These are phyloP conservation scores for Pachyseris speciosa DNA, from an alignment of 64 coral and sea anemone genomes.

Conservation along the genomic window DNA sequence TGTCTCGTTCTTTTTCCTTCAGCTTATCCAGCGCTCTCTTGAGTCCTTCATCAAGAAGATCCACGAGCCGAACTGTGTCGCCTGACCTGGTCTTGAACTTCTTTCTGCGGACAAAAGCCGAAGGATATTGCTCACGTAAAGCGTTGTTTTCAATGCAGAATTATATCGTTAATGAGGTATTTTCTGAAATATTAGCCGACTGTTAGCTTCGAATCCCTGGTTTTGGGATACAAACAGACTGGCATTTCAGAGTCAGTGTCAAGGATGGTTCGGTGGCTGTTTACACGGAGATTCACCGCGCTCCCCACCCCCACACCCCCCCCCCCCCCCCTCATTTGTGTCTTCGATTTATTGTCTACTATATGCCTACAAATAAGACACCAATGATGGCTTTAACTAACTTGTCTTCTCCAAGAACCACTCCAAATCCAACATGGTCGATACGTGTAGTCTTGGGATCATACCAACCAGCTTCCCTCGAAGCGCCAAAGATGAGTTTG, in stretches of 20 bases:
- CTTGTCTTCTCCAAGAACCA: slow-evolving; percentile 98
- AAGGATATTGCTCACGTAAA: neutral
- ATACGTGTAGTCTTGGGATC: slow-evolving; percentile 72
- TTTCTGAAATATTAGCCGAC: too few species aligned
- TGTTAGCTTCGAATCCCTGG: too few species aligned
- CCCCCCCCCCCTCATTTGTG: too few species aligned
- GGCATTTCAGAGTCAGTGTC: too few species aligned
- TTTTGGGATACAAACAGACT: too few species aligned
- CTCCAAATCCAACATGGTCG: slow-evolving; percentile 97
- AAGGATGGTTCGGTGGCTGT: too few species aligned
- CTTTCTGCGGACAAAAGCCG: slow-evolving; percentile 61
- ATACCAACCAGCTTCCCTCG: slow-evolving; percentile 77
- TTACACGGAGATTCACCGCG: too few species aligned
- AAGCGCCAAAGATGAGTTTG: slow-evolving; percentile 84
- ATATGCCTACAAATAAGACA: neutral
- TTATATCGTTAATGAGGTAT: too few species aligned
- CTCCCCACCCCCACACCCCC: too few species aligned
- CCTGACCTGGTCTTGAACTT: slow-evolving; percentile 99
- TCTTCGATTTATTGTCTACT: too few species aligned
- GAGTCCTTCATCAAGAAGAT: slow-evolving; percentile 93
- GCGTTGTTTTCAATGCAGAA: too few species aligned
- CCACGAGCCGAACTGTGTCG: slow-evolving; percentile 92
- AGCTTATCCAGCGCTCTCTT: slow-evolving; percentile 90
- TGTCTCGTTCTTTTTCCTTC: slow-evolving; percentile 94
- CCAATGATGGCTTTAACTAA: slow-evolving; percentile 21